phyloP scores from a whole-genome alignment of 2,888 invertebrate species.

The Rhagium mordax region DNA sequence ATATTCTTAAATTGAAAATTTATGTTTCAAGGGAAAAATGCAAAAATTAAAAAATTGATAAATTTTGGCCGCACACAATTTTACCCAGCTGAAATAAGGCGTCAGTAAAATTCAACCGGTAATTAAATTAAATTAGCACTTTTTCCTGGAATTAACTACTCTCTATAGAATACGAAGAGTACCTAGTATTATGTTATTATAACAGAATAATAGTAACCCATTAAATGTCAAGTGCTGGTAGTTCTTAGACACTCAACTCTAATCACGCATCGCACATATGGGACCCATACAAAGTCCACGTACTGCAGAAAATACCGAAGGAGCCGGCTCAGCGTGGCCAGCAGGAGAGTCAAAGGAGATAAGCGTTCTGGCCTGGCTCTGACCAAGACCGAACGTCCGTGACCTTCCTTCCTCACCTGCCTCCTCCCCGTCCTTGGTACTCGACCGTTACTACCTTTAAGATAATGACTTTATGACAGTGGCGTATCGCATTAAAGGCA shows the following conservation, averaged over 20 bases:
- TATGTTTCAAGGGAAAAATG: too few relatives aligned
- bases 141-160: constrained; percentile 10
- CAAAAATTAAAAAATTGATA: too few relatives aligned
- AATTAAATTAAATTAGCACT: too few relatives aligned
- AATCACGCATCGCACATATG: constrained; percentile 5
- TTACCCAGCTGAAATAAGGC: too few relatives aligned
- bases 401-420: constrained; percentile 65
- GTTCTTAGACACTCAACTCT: neutral
- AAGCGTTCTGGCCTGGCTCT: constrained; percentile 59
- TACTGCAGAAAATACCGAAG: constrained; percentile 7
- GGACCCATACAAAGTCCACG: neutral
- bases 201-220: constrained; percentile 17
- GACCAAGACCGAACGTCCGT: constrained; percentile 67
- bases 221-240: neutral
- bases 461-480: constrained; percentile 34
- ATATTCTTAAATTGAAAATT: too few relatives aligned
- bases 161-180: constrained; percentile 10
- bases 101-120: neutral
- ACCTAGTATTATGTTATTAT: constrained; percentile 1
- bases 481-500: constrained; percentile 12
- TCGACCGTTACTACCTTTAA: constrained; percentile 46
- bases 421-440: constrained; percentile 52
- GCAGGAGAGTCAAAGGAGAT: constrained; percentile 53
- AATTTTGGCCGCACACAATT: neutral
- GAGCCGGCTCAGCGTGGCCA: constrained; percentile 30